Percentiles rank a stretch among this genome's conserved stretches.
Conservation (phyloP, 2,113 vertebrate genomes). For the Cavia aperea region DNA sequence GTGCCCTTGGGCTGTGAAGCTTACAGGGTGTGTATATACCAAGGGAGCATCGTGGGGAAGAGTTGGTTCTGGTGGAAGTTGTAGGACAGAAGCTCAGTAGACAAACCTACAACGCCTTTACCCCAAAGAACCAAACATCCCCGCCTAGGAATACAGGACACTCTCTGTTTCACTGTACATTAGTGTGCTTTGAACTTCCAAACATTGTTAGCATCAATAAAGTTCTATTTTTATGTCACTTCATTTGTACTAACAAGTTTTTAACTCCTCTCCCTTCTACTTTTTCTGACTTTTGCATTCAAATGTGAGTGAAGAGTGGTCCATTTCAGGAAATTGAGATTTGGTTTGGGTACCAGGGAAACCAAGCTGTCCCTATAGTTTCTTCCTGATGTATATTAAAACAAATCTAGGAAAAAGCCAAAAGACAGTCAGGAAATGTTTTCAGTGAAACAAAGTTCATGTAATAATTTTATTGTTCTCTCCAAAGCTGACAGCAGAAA, state of each 20-base stretch:
- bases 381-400: background rate
- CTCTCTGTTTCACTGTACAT: slow-evolving; percentile 47
- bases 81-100: background rate
- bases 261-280: slow-evolving; percentile 2
- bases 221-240: slow-evolving; percentile 69
- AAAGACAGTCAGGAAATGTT: background rate
- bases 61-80: slow-evolving; percentile 15
- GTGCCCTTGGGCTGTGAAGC: background rate
- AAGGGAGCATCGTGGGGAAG: background rate
- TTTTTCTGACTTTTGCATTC: background rate
- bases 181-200: slow-evolving; percentile 37
- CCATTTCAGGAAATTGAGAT: background rate
- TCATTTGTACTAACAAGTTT: slow-evolving; percentile 58
- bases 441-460: background rate
- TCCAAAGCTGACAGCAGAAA: background rate
- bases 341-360: background rate
- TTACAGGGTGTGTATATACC: background rate
- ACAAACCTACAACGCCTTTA: background rate
- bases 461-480: background rate
- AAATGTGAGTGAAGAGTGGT: background rate
- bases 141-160: background rate
- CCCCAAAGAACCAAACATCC: background rate
- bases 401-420: background rate
- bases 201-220: slow-evolving; percentile 64
- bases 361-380: background rate